Evolutionary conservation across 2,113 vertebrate species (phyloP).

Genomic region (Zosterops japonicus): DNA sequence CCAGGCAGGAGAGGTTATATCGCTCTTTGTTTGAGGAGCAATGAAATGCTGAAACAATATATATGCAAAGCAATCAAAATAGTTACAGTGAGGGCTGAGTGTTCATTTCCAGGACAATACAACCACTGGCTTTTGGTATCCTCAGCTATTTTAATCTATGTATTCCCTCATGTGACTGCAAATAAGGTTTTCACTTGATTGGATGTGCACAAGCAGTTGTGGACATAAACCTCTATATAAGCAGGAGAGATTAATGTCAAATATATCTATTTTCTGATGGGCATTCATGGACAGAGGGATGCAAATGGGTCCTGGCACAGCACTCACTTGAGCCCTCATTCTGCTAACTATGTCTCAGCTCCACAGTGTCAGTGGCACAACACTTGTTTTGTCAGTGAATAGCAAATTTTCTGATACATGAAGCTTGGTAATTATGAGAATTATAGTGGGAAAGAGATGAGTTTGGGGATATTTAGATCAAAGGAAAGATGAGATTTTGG

Average conservation of each 20-base stretch:
- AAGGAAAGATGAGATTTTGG: background rate
- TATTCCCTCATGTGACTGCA: background rate
- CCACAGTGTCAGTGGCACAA: background rate
- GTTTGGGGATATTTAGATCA: background rate
- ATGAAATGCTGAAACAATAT: background rate
- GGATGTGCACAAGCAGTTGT: background rate
- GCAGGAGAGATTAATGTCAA: background rate
- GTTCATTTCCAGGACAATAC: background rate
- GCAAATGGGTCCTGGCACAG: background rate
- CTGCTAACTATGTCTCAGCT: background rate
- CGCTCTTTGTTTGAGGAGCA: background rate
- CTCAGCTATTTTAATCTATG: background rate
- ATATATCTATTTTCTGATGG: background rate
- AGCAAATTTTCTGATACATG: background rate
- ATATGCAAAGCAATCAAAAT: constrained; percentile 22
- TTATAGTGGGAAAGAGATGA: background rate
- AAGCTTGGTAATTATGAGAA: background rate
- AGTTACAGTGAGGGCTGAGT: background rate
- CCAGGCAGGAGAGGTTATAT: background rate
- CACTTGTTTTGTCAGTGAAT: background rate
- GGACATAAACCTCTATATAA: background rate
- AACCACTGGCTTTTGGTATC: background rate
- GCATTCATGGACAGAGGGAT: background rate
- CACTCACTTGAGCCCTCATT: background rate
- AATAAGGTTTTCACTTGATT: background rate